phyloP scores from a whole-genome alignment of 1,140 invertebrate species.

The Coptotermes formosanus region DNA sequence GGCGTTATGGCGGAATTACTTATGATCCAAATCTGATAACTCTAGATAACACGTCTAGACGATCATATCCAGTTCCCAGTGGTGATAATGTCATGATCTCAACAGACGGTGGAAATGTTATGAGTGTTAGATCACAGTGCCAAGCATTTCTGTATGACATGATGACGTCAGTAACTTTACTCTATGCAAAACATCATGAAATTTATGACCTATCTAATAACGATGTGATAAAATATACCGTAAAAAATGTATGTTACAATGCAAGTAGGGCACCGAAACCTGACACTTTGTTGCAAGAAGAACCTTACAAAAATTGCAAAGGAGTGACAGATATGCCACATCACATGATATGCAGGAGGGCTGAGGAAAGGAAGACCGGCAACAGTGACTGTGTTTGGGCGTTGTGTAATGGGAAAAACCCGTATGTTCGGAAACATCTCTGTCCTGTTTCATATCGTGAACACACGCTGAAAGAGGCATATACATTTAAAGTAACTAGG shows the following conservation, averaged over 20 bases:
- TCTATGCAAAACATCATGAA: background rate
- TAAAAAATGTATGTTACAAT: background rate
- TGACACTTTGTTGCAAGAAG: background rate
- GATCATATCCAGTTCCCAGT: background rate
- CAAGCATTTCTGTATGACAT: background rate
- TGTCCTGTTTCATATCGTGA: background rate
- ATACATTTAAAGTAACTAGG: background rate
- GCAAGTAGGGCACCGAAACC: background rate
- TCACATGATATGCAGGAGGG: background rate
- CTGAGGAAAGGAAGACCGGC: background rate
- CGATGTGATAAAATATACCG: background rate
- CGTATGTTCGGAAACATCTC: background rate
- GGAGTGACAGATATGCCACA: background rate
- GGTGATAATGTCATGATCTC: background rate
- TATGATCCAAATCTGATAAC: background rate
- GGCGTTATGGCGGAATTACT: background rate
- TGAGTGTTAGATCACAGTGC: background rate
- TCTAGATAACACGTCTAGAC: background rate
- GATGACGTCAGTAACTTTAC: background rate
- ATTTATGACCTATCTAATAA: background rate
- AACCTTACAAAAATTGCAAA: background rate
- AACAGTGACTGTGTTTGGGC: background rate
- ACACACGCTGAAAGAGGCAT: background rate
- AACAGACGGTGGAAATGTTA: background rate
- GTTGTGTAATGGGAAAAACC: background rate